Base-by-base conservation (phyloP, 1,140 invertebrate genomes). In the Saccostrea echinata region DNA sequence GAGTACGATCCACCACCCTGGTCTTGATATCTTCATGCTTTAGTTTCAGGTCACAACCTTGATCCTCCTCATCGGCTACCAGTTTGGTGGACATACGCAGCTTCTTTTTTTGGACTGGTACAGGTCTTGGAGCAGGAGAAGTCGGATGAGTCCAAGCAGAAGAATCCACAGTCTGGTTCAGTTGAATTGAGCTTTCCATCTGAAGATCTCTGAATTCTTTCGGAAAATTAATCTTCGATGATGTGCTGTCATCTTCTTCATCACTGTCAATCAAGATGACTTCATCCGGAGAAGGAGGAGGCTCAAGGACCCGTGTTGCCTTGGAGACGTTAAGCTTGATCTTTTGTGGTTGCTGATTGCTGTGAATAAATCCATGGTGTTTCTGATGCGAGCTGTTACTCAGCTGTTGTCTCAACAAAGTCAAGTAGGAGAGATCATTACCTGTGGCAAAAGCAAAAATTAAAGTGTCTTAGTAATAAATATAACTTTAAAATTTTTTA, bases 201-300 rank as follows among this genome's bases (percentile, higher is more conserved):
- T 30, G 8, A 16, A 16, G 24, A 27, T 33, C 68, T 18, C 12
- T 76, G 24, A 76, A 76, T 11, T 16, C 8, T 18, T 76, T 27
- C 6, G 68, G 68, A 76, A 76, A 76, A 76, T 13, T 30, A 11
- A 76, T 76, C 4, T 12, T 30, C 3, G 27, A n/a, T 12, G 68
- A 12, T 0, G 12, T 16, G 9, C 2, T 64, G 4, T 76, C 68
- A 1, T 33, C 68, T 16, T 76, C 68, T 30, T 76, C 68, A 76
- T 30, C 68, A 12, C 68, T 76, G 68, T 76, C 68, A 18, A 76
- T 76, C 30, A 76, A 16, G 27, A 76, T 76, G 68, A 76, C 68
- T 1, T 61, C 55, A 21, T 18, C 18, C 21, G 55, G n/a, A 61
- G 68, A 30, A 30, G 68, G 12, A 16, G 68, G 30, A 33, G 68